Percentiles rank a stretch among this genome's conserved stretches.
Evolutionary conservation across 2,113 vertebrate species (phyloP).

Genomic region (Phrynocephalus versicolor): DNA sequence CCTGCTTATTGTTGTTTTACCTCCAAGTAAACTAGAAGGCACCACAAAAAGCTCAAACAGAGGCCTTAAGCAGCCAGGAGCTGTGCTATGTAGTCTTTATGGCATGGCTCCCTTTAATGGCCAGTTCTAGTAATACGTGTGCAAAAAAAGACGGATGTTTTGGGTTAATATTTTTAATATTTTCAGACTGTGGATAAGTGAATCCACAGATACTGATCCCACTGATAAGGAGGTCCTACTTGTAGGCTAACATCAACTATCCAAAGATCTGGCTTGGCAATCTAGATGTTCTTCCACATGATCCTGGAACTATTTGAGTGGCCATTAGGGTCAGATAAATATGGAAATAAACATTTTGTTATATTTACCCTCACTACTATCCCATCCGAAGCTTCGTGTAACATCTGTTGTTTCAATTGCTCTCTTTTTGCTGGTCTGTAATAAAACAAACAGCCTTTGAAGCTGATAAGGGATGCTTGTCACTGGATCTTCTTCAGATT

Average conservation of each 20-base stretch:
- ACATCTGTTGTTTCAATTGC: constrained; percentile 98
- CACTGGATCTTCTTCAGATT: constrained; percentile 94
- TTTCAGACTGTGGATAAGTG: too few relatives aligned
- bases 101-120: too few relatives aligned
- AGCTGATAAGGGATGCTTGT: constrained; percentile 97
- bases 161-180: too few relatives aligned
- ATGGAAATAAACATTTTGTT: not conserved
- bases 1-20: too few relatives aligned
- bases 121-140: too few relatives aligned
- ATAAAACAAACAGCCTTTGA: constrained; percentile 94
- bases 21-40: too few relatives aligned
- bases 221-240: too few relatives aligned
- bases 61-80: too few relatives aligned
- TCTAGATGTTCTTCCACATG: not conserved
- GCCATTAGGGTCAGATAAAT: not conserved
- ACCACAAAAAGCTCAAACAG: too few relatives aligned
- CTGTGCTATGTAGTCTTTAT: too few relatives aligned
- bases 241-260: not conserved
- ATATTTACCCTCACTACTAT: constrained; percentile 93
- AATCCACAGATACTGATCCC: too few relatives aligned
- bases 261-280: not conserved
- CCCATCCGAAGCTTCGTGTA: constrained; percentile 98
- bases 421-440: constrained; percentile 98
- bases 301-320: not conserved
- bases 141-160: too few relatives aligned